phyloP scores from a whole-genome alignment of 2,797 vertebrate species.

The Buphagus erythrorhynchus region DNA sequence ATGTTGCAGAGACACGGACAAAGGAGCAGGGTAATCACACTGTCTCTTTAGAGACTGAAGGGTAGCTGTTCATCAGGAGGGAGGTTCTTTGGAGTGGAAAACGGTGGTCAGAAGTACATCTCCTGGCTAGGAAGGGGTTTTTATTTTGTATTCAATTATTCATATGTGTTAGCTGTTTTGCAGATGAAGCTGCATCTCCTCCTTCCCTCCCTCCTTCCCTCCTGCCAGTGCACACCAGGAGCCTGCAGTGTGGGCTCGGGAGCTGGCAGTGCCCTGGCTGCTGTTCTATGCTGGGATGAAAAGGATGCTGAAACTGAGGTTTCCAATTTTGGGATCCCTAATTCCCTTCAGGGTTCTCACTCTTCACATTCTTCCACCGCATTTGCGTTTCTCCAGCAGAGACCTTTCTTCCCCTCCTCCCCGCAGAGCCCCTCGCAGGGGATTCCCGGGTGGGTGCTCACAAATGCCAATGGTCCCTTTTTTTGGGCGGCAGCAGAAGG shows the following conservation, averaged over 20 bases:
- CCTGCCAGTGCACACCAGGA: not conserved
- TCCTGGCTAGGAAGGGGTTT: conserved; percentile 32
- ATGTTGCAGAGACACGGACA: not conserved
- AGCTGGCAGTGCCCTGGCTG: not conserved
- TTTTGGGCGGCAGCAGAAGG: not conserved
- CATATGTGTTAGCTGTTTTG: conserved; percentile 65
- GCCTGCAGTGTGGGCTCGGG: accelerated
- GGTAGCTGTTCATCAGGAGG: not conserved
- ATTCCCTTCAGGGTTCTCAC: not conserved
- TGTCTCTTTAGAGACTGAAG: not conserved
- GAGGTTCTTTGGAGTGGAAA: not conserved
- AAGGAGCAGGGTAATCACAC: not conserved
- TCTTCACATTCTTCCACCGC: not conserved
- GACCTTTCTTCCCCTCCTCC: not conserved
- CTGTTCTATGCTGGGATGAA: not conserved
- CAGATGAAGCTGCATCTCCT: conserved; percentile 70
- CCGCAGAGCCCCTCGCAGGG: not conserved
- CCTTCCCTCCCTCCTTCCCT: not conserved
- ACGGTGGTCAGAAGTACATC: not conserved
- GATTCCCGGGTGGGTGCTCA: not conserved
- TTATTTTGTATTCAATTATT: conserved; percentile 73
- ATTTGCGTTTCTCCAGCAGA: not conserved
- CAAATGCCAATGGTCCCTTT: not conserved
- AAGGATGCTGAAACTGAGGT: not conserved
- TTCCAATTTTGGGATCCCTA: not conserved